phyloP scores from a whole-genome alignment of 2,888 invertebrate genomes.

The Homarus gammarus region DNA sequence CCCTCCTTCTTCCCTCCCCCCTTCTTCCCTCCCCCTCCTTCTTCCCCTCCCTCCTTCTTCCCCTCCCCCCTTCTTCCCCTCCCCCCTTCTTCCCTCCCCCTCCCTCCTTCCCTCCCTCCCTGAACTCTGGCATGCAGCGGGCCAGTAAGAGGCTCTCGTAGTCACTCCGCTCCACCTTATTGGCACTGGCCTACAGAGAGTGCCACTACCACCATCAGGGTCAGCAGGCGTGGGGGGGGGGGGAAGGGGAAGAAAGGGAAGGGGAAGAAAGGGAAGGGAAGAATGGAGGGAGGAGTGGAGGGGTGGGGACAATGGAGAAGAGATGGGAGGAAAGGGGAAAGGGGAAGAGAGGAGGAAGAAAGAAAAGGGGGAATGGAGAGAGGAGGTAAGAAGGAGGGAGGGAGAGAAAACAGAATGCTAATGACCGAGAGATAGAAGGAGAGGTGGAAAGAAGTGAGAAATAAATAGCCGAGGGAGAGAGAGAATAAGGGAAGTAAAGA shows the following conservation, averaged over 20 bases:
- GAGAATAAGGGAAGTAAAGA: background rate
- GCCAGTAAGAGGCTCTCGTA: too few species aligned
- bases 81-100: too few species aligned
- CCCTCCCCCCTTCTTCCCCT: too few species aligned
- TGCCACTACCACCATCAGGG: too few species aligned
- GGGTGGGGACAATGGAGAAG: background rate
- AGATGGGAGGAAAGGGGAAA: conserved; percentile 22
- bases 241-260: background rate
- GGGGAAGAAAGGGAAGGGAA: background rate
- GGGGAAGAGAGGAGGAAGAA: background rate
- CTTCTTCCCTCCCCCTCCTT: too few species aligned
- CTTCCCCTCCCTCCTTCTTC: too few species aligned
- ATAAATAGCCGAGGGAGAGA: background rate
- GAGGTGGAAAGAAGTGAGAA: conserved; percentile 11
- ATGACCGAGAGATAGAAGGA: conserved; percentile 17
- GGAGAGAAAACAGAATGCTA: background rate
- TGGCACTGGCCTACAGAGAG: too few species aligned
- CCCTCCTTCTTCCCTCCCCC: too few species aligned
- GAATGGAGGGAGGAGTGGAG: background rate
- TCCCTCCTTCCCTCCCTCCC: too few species aligned
- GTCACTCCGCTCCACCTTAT: too few species aligned
- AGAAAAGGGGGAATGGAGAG: background rate
- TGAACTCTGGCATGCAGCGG: background rate
- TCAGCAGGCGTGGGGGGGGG: background rate
- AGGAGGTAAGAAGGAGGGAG: background rate